Base-by-base conservation (phyloP, 2,888 invertebrate genomes). In the Pterostichus madidus region DNA sequence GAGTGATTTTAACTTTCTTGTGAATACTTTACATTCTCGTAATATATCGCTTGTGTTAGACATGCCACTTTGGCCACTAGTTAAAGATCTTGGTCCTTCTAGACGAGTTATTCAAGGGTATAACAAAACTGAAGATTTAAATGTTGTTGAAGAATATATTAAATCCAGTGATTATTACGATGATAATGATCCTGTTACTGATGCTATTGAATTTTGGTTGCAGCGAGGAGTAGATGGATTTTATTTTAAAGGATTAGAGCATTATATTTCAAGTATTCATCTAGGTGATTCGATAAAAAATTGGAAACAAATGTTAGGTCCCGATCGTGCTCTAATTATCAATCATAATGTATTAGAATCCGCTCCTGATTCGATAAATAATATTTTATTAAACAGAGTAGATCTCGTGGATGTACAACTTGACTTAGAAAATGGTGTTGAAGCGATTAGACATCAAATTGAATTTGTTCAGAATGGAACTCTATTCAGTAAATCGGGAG, bases 151-250 rank as follows among this genome's bases (percentile, higher is more conserved):
- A 6, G 87, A 87, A 81, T 86, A 64, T 77, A 32, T 83, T 35
- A 76, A 77, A 49, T 77, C 24, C 6, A 49, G 44, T 52, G 77
- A 83, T 64, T 83, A 49, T 39, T 49, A 46, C 11, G 52, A 64
- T 84, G 76, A 83, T 82, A 85, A 86, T 76, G 90, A 92, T 85
- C 85, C 90, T 0, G 91, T 95, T 73, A 92, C 94, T 84, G 90
- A 91, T 44, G 93, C 94, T 0, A 88, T 96, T 13, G 88, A 90
- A 31, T 93, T 92, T 86, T 97, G 96, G 96, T 88, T 93, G 31
- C 90, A 92, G n/a, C 91, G 93, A 84, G 96, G 95, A 6, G 95
- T 98, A 2, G 96, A 98, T 89, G 98, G 98, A 0, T 97, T 98
- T 89, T 96, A 97, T 88, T 90, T 98, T 6, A 96, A 96, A 89